These are phyloP conservation scores for Fissipunctia ypsillon DNA, from an alignment of 2,888 invertebrate genomes.

Conservation along the genomic window DNA sequence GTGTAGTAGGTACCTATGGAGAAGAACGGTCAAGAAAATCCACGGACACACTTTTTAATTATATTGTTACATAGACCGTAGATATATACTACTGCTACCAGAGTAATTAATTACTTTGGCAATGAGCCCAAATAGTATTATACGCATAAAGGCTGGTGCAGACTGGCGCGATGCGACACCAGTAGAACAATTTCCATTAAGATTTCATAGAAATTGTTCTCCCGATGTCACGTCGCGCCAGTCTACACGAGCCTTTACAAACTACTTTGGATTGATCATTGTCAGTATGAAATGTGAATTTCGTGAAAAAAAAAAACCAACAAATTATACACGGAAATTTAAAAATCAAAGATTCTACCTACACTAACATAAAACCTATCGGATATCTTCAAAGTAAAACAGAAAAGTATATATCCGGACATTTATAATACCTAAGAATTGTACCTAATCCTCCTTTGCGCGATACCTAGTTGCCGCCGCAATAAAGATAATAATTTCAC, in stretches of 20 bases:
- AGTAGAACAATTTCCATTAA: no score
- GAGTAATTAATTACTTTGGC: conserved; percentile 1
- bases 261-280: neutral
- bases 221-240: no score
- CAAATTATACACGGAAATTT: neutral
- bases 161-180: no score
- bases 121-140: neutral
- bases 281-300: neutral
- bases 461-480: conserved; percentile 8
- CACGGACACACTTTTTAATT: no score
- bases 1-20: no score
- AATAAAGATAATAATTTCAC: conserved; percentile 54
- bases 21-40: no score
- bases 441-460: conserved; percentile 16
- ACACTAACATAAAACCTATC: no score
- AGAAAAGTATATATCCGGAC: neutral
- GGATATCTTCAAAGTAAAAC: conserved; percentile 2
- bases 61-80: neutral
- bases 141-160: no score
- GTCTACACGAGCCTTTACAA: no score
- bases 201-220: no score
- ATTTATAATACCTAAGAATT: neutral
- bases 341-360: neutral
- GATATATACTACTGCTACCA: no score
- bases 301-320: neutral